Base-by-base conservation (phyloP, 2,113 vertebrate genomes). In the Thunnus maccoyii region DNA sequence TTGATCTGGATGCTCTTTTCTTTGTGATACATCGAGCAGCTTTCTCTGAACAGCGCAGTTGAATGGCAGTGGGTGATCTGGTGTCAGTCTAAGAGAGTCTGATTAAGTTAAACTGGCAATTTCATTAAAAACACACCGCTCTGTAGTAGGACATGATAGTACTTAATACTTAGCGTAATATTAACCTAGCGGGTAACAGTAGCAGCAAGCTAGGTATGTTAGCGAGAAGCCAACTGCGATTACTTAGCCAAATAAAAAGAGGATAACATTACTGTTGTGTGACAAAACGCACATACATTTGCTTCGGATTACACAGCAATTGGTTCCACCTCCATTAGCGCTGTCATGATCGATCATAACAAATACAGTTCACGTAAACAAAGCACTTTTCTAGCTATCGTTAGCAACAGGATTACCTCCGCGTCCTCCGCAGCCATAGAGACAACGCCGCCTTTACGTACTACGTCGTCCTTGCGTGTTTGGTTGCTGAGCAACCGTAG, bases 1-100 rank as follows among this genome's bases (percentile, higher is more conserved):
- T 95, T 95, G 25, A 98, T 94, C 61, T 93, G 94, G 62, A 99
- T 93, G 82, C 95, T 95, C 63, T 93, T 95, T 76, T 97, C 96
- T 83, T 94, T 96, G 44, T 95, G 97, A 91, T 96, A 99, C 97
- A 96, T 97, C 36, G 88, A 76, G 56, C 41, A 12, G 56, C 50
- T 63, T 77, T 79, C 12, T 47, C n/a, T 54, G 1, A 44, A 61
- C 27, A 20, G 36, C 18, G 17, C 30, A 52, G 52, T 18, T 46
- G 70, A 63, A 68, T 17, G 20, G 7, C 30, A 52, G 56, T 12
- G 11, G 18, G 12, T 0, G 7, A 16, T 83, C 17, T 65, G 52
- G 17, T 72, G 74, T 55, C 12, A 4, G 27, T 32, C 72, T 52
- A n/a, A 30, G 10, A 22, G 2, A 12, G 7, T 16, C 25, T 2